These are phyloP conservation scores for Chrysogorgia sp. DNA, from an alignment of 92 coral and sea anemone genomes.

Conservation along the genomic window DNA sequence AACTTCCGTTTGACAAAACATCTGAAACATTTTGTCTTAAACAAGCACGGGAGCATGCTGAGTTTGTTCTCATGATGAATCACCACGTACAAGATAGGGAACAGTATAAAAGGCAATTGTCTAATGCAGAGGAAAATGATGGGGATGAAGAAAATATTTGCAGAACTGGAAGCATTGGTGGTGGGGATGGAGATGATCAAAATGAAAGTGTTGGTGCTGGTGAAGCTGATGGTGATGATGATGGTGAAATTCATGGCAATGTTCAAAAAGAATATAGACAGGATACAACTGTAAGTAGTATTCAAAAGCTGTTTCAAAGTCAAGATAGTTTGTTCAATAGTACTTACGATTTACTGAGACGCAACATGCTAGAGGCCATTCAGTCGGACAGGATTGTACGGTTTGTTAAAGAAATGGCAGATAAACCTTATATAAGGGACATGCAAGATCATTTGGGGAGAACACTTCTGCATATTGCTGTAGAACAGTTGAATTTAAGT, in stretches of 20 bases:
- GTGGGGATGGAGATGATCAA: too few species aligned
- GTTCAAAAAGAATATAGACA: background rate
- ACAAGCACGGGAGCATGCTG: constrained; percentile 40
- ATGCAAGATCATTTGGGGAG: constrained; percentile 18
- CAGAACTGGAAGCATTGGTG: background rate
- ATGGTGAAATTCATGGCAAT: background rate
- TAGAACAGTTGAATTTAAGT: constrained; percentile 10
- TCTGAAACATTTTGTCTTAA: constrained; percentile 42
- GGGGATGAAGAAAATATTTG: background rate
- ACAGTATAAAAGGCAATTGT: constrained; percentile 20
- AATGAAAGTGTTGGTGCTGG: constrained; percentile 17
- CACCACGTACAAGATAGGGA: constrained; percentile 44
- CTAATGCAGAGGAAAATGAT: constrained; percentile 12
- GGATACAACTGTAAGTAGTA: background rate
- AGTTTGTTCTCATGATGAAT: constrained; percentile 39
- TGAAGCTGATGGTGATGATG: constrained; percentile 34
- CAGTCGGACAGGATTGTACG: constrained; percentile 19
- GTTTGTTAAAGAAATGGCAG: constrained; percentile 30
- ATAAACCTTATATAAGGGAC: background rate
- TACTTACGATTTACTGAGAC: constrained; percentile 5
- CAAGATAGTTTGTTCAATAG: constrained; percentile 31
- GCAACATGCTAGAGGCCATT: constrained; percentile 28
- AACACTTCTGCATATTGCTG: constrained; percentile 28
- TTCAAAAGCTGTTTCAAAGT: background rate
- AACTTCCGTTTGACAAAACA: constrained; percentile 50